These are phyloP conservation scores for Auanema sp. DNA, from an alignment of 2,888 invertebrate species.

Conservation along the genomic window DNA sequence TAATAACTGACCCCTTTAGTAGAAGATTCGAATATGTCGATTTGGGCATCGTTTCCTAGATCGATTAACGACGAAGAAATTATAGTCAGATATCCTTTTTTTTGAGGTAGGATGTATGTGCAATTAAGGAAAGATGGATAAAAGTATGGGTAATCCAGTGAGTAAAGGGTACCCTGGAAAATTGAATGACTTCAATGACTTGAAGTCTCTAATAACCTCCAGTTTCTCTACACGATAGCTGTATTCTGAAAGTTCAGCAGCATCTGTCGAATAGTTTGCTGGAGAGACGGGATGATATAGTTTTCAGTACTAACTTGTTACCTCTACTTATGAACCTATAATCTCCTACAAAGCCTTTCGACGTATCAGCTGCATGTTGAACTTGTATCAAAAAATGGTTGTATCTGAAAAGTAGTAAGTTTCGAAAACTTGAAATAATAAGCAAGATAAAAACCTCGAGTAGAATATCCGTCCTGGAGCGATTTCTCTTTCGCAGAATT, in stretches of 20 bases:
- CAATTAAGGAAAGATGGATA: constrained; percentile 39
- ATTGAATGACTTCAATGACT: neutral
- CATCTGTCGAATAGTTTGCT: constrained; percentile 32
- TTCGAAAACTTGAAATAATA: neutral
- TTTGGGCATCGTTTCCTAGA: constrained; percentile 29
- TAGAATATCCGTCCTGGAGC: constrained; percentile 30
- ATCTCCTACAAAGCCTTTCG: constrained; percentile 37
- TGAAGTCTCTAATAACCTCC: constrained; percentile 18
- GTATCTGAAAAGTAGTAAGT: constrained; percentile 22
- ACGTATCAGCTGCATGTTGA: constrained; percentile 24
- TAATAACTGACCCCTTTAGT: constrained; percentile 19
- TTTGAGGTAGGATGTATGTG: constrained; percentile 37
- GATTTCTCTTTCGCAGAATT: constrained; percentile 43
- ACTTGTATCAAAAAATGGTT: constrained; percentile 36
- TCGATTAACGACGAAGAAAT: constrained; percentile 26
- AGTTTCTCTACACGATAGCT: constrained; percentile 38
- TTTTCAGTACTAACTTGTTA: no score
- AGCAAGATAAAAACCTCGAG: constrained; percentile 39
- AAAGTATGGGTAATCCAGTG: constrained; percentile 40
- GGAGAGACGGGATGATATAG: constrained; percentile 5
- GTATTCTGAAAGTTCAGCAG: constrained; percentile 38
- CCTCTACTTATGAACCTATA: constrained; percentile 32
- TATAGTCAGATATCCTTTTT: constrained; percentile 32
- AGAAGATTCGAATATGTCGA: constrained; percentile 36
- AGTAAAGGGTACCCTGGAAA: constrained; percentile 31